Conservation (phyloP, 2,797 vertebrate genomes). For the Bryconaethiops microstoma region DNA sequence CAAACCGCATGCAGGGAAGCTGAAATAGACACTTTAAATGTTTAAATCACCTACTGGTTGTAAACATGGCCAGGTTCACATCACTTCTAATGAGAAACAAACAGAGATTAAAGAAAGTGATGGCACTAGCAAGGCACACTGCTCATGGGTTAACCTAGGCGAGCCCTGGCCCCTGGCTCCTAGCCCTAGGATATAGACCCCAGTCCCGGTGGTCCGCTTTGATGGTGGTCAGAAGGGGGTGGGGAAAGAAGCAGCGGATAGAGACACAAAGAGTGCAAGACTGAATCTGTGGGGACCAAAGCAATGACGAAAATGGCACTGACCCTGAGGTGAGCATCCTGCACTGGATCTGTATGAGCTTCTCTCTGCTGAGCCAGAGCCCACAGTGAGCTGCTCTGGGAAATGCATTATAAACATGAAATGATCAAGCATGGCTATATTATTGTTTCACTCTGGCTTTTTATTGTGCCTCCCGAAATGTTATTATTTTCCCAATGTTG, state of each 20-base stretch:
- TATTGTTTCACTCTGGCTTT: background rate
- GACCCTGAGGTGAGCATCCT: slow-evolving; percentile 25
- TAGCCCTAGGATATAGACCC: background rate
- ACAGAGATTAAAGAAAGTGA: background rate
- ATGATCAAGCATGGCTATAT: background rate
- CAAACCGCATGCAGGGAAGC: background rate
- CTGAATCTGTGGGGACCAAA: slow-evolving; percentile 1
- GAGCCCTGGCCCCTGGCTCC: background rate
- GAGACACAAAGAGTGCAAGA: background rate
- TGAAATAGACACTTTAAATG: background rate
- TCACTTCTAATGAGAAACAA: slow-evolving; percentile 5
- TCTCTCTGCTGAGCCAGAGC: background rate
- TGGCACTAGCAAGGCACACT: background rate
- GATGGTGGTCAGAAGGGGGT: background rate
- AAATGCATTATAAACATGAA: slow-evolving; percentile 20
- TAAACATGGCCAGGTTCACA: slow-evolving; percentile 1
- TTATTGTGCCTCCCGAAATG: slow-evolving; percentile 2
- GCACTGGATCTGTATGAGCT: slow-evolving; percentile 8
- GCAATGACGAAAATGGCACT: slow-evolving; percentile 26
- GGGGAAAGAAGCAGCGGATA: background rate
- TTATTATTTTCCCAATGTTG: slow-evolving; percentile 20
- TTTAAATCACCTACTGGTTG: background rate
- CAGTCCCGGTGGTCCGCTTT: slow-evolving; percentile 10
- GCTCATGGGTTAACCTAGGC: background rate
- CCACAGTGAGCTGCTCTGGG: background rate